A percentile compares a stretch with the other conserved stretches of the same genome.
These are phyloP conservation scores for Pachymerium ferrugineum DNA, from an alignment of 2,888 invertebrate species.

Conservation along the genomic window DNA sequence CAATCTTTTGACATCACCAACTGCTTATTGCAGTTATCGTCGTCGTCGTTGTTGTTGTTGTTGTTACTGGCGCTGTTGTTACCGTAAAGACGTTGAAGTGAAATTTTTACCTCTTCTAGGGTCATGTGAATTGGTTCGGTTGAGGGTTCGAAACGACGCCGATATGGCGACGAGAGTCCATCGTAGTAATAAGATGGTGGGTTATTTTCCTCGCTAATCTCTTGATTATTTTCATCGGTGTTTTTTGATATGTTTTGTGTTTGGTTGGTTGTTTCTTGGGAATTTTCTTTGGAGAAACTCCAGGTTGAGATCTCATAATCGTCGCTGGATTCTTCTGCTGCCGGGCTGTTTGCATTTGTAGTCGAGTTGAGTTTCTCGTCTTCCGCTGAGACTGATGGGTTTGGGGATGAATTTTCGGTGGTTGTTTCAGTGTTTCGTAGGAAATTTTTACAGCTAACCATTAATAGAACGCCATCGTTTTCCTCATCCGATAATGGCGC, in stretches of 20 bases:
- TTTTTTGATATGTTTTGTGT: not conserved
- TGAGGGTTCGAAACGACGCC: slow-evolving; percentile 45
- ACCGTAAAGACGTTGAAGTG: slow-evolving; percentile 36
- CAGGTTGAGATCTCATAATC: not conserved
- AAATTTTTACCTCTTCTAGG: slow-evolving; percentile 47
- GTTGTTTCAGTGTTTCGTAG: not conserved
- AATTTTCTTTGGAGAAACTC: not conserved
- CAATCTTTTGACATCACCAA: not conserved
- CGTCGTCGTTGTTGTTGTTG: not conserved
- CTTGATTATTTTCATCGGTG: not conserved
- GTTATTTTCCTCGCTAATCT: not conserved
- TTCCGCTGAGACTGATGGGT: not conserved
- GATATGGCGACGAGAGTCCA: not conserved
- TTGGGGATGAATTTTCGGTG: not conserved
- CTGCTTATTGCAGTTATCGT: not conserved
- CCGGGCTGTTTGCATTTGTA: not conserved
- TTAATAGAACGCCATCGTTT: not conserved
- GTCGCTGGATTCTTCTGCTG: not conserved
- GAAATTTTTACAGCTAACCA: slow-evolving; percentile 14
- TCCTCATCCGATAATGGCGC: not conserved
- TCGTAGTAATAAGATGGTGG: not conserved
- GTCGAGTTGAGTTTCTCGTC: not conserved
- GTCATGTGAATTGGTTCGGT: slow-evolving; percentile 77
- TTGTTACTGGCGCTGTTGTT: not conserved
- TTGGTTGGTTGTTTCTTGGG: not conserved